Base-by-base conservation (phyloP, 2,113 vertebrate species). In the Alces alces region DNA sequence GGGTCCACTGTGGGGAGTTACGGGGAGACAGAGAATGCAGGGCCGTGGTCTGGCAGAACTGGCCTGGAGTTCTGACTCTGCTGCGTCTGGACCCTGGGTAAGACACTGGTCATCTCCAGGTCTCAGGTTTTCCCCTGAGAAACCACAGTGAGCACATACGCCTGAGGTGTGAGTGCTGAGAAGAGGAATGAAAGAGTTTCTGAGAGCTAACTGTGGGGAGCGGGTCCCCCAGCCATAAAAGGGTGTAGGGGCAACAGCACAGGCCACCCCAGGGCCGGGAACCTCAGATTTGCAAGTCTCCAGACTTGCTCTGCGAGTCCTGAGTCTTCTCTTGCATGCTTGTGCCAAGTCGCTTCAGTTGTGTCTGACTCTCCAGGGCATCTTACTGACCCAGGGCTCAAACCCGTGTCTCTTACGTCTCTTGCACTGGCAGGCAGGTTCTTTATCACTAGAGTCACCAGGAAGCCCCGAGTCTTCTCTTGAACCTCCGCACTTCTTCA, bases 221-320 rank as follows among this genome's bases (percentile, higher is more conserved):
- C 0, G 12, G 11, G 17, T 9, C 64, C 80, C 17, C 7, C 12
- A 3, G 27, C 21, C 15, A 19, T 3, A 27, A 73, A 45, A 15
- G 15, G 30, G 11, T 0, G 1, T 1, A 2, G 33, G 5, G 27
- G 2, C 13, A 19, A 50, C 13, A 30, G 50, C 7, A 1, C 8
- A 23, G 45, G 61, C 13, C 50, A 78, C 50, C 30, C 2, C 17
- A 6, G 79, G 27, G 11, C 13, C 14, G 39, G 33, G 52, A 60
- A 28, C 50, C 57, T 39, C 88, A 23, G 19, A 8, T 1, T 19
- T 70, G 23, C 12, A 54, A 15, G 66, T 73, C 58, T 10, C 61
- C 43, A 57, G 64, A 55, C 14, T 58, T 17, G 19, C n/a, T 76
- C n/a, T 55, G 23, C 1, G 8, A 95, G 64, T 61, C 52, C 88